Conservation (phyloP, 53 echinoderm and acorn worm species). For the Echinarachnius parma region DNA sequence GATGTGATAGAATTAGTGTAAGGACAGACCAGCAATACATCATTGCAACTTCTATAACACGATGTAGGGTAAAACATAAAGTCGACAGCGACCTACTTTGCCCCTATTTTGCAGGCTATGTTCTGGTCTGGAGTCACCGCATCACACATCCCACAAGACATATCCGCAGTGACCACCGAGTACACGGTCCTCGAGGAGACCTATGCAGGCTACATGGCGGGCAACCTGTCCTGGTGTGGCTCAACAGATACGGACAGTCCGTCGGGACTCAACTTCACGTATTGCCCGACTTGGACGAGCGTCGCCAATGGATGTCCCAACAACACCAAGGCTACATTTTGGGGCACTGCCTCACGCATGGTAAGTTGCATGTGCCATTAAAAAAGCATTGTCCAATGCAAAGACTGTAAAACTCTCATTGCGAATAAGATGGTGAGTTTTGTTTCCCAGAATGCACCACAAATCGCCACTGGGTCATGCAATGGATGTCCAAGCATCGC, state of each 20-base stretch:
- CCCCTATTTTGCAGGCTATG: conserved; percentile 9
- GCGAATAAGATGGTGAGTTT: too few relatives aligned
- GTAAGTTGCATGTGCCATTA: too few relatives aligned
- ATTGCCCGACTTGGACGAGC: conserved; percentile 18
- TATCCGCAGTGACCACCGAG: conserved; percentile 3
- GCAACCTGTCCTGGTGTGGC: conserved; percentile 44
- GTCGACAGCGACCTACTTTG: too few relatives aligned
- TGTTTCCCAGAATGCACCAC: too few relatives aligned
- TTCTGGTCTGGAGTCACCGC: conserved; percentile 33
- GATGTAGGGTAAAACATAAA: too few relatives aligned
- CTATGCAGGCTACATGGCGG: conserved; percentile 30
- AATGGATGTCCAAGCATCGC: too few relatives aligned
- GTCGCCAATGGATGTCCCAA: conserved; percentile 22
- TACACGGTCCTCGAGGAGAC: conserved; percentile 39
- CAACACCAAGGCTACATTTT: conserved; percentile 29
- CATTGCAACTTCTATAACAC: too few relatives aligned
- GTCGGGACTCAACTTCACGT: conserved; percentile 31
- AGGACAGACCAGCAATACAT: too few relatives aligned
- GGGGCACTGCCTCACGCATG: conserved; percentile 14
- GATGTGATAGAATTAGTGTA: too few relatives aligned
- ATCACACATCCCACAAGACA: conserved; percentile 21
- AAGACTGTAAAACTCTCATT: too few relatives aligned
- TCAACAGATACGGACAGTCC: not conserved
- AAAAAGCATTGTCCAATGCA: too few relatives aligned
- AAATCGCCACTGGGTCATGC: too few relatives aligned